phyloP scores from a whole-genome alignment of 2,797 vertebrate species.

The Ispidina lecontei region DNA sequence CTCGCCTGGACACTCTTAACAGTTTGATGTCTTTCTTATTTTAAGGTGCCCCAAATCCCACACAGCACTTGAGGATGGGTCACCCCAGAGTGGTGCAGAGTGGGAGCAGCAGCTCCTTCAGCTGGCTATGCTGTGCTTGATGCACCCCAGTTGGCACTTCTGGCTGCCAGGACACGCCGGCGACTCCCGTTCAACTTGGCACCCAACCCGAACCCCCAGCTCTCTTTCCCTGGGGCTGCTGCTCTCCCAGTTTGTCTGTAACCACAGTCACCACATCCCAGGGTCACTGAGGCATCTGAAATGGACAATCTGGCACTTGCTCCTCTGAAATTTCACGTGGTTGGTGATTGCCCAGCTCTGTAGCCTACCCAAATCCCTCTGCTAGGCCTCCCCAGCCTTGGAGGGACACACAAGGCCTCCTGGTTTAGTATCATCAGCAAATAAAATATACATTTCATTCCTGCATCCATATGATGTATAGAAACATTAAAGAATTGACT shows the following conservation, averaged over 20 bases:
- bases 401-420: not conserved
- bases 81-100: accelerated
- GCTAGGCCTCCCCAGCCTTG: not conserved
- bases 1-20: not conserved
- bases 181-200: not conserved
- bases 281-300: too few relatives aligned
- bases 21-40: not conserved
- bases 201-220: not conserved
- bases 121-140: not conserved
- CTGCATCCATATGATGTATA: not conserved
- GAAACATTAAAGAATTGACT: not conserved
- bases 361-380: not conserved
- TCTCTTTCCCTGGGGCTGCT: accelerated
- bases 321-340: not conserved
- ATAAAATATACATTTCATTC: not conserved
- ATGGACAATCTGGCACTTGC: not conserved
- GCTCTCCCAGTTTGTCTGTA: not conserved
- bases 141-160: not conserved
- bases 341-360: not conserved
- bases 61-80: not conserved
- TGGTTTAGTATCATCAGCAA: not conserved
- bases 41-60: not conserved
- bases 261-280: not conserved
- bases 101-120: not conserved
- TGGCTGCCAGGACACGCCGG: not conserved